Evolutionary conservation across 2,888 invertebrate genomes (phyloP).

Genomic region (Acanthosepion pharaonis): DNA sequence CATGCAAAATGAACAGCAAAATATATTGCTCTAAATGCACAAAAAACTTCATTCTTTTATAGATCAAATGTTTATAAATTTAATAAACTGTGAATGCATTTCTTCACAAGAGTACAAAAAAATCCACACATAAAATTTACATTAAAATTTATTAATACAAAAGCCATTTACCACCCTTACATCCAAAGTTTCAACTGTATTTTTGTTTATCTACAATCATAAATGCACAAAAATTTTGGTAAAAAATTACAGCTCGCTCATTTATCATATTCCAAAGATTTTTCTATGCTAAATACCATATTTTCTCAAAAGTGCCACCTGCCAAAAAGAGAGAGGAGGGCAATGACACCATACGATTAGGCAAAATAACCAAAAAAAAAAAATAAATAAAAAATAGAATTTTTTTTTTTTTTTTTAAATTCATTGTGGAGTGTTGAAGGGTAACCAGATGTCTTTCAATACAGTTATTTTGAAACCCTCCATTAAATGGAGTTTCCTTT

Average conservation of each 20-base stretch:
- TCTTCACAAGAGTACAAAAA: neutral
- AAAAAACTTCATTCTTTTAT: neutral
- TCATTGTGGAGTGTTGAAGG: neutral
- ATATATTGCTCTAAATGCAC: neutral
- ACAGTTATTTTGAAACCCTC: neutral
- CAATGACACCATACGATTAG: neutral
- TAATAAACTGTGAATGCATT: neutral
- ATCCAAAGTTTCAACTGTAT: neutral
- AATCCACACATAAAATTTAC: neutral
- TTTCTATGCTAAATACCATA: neutral
- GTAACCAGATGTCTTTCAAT: neutral
- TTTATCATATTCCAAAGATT: neutral
- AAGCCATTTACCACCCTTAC: neutral
- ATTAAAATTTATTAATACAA: neutral
- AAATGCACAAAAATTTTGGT: neutral
- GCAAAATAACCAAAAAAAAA: neutral
- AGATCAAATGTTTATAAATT: neutral
- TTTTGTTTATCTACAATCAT: neutral
- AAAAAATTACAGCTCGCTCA: neutral
- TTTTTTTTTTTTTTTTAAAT: neutral
- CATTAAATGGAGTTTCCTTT: neutral
- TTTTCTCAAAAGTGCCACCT: slow-evolving; percentile 6
- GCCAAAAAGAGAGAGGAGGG: neutral
- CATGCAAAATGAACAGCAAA: neutral
- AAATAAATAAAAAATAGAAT: no score